Evolutionary conservation across 1,140 invertebrate genomes (phyloP).

Genomic region (Panulirus ornatus): DNA sequence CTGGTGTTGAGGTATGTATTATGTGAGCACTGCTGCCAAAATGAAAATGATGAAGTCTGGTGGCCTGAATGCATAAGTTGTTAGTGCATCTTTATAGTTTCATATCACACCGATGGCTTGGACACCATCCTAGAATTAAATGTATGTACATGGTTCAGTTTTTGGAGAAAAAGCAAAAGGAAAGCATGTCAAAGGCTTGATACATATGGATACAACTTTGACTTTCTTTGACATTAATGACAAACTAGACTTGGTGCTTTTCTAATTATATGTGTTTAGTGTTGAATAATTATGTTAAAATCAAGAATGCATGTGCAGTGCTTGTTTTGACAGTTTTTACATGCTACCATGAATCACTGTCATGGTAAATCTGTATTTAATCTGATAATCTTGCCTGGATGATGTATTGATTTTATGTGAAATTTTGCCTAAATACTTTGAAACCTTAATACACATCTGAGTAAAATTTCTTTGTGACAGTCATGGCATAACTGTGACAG

Average conservation of each 20-base stretch:
- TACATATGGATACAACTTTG: neutral
- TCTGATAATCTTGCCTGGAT: neutral
- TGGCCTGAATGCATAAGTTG: constrained; percentile 63
- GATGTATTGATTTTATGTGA: neutral
- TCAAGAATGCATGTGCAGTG: constrained; percentile 2
- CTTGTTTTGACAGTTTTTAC: neutral
- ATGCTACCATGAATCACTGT: neutral
- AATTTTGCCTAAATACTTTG: neutral
- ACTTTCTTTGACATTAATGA: neutral
- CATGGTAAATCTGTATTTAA: neutral
- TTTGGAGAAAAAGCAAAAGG: neutral
- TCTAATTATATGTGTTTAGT: neutral
- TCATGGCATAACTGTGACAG: neutral
- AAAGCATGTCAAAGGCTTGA: neutral
- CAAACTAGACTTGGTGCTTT: neutral
- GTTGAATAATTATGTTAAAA: neutral
- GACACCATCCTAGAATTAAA: constrained; percentile 43
- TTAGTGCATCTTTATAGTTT: constrained; percentile 61
- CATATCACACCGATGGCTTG: constrained; percentile 52
- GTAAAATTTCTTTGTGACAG: neutral
- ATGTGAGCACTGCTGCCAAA: constrained; percentile 61
- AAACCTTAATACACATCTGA: neutral
- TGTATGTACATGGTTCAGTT: neutral
- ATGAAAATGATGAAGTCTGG: constrained; percentile 65
- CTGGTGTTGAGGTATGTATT: constrained; percentile 62